Percentiles rank a stretch among this genome's conserved stretches.
Evolutionary conservation across 2,113 vertebrate species (phyloP).

Genomic region (Condylura cristata): DNA sequence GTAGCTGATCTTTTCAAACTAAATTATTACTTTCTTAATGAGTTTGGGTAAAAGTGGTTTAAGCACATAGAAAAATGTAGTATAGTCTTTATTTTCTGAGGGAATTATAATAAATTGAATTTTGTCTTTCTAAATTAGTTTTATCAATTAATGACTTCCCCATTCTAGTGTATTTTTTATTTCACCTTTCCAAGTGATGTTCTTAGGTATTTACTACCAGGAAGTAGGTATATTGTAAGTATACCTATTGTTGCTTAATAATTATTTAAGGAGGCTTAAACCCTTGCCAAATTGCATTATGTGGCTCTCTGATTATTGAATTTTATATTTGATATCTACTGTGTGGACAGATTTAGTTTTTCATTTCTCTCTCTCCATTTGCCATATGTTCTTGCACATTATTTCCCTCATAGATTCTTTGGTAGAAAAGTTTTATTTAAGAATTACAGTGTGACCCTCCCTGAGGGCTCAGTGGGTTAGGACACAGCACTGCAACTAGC

Average conservation of each 20-base stretch:
- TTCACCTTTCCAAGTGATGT: conserved; percentile 18
- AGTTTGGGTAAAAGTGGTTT: conserved; percentile 30
- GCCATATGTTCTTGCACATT: not conserved
- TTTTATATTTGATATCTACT: not conserved
- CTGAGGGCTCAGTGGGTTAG: no score
- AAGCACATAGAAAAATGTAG: not conserved
- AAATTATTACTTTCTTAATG: not conserved
- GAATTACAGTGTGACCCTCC: not conserved
- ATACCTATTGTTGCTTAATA: not conserved
- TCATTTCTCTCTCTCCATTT: not conserved
- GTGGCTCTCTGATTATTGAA: not conserved
- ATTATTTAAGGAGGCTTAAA: not conserved
- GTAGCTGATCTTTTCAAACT: conserved; percentile 28
- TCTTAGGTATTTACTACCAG: not conserved
- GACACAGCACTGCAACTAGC: no score
- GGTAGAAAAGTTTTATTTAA: conserved; percentile 2
- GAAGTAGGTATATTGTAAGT: not conserved
- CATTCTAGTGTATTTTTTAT: not conserved
- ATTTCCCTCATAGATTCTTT: not conserved
- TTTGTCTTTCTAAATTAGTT: conserved; percentile 32
- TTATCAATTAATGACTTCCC: not conserved
- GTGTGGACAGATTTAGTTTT: not conserved
- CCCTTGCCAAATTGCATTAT: not conserved
- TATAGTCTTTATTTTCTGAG: not conserved
- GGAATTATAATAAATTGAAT: conserved; percentile 17